Conservation (phyloP, 2,113 vertebrate species). For the Butastur rufipennis region DNA sequence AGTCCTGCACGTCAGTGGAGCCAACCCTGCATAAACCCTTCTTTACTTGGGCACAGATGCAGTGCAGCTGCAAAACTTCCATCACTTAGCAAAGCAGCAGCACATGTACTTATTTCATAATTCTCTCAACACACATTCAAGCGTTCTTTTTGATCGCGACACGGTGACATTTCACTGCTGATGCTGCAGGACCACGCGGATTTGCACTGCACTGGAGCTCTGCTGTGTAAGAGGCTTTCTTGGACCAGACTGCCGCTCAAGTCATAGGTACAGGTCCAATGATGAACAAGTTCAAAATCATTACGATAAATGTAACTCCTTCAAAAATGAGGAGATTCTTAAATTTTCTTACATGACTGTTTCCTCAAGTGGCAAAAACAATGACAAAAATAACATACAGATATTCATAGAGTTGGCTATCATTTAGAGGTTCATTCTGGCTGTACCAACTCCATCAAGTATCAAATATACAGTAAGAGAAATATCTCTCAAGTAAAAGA, state of each 20-base stretch:
- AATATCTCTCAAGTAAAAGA: background rate
- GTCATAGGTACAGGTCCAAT: background rate
- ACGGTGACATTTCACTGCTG: background rate
- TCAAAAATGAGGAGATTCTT: background rate
- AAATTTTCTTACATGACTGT: background rate
- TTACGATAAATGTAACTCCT: background rate
- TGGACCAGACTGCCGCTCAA: background rate
- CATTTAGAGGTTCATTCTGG: background rate
- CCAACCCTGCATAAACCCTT: background rate
- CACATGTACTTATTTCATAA: background rate
- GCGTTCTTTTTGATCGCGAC: background rate
- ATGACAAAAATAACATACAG: background rate
- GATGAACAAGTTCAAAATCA: background rate
- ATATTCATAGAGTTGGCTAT: background rate
- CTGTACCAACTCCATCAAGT: background rate
- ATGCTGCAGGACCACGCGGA: fast-evolving
- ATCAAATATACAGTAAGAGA: background rate
- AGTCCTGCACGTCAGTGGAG: background rate
- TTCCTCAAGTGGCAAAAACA: background rate
- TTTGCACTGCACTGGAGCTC: background rate
- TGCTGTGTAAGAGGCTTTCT: background rate
- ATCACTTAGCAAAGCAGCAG: background rate
- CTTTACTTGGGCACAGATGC: background rate
- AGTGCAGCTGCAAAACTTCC: background rate
- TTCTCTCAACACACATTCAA: background rate